These are phyloP conservation scores for Acanthisitta chloris DNA, from an alignment of 2,113 vertebrate genomes.

Conservation along the genomic window DNA sequence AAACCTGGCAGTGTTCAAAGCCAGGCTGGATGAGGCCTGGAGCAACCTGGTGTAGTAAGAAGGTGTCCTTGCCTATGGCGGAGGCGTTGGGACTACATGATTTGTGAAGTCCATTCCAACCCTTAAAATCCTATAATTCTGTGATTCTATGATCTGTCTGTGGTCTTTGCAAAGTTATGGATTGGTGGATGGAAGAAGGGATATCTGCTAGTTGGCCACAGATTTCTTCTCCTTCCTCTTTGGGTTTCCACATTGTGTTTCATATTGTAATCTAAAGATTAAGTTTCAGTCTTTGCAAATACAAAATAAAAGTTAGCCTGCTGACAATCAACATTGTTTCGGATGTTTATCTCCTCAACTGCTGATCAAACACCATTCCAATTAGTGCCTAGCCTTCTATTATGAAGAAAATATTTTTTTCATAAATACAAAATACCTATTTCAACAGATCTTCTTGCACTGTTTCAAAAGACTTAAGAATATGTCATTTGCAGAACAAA, in stretches of 20 bases:
- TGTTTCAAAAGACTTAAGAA: not conserved
- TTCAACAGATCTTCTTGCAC: not conserved
- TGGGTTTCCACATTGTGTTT: not conserved
- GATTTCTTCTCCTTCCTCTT: not conserved
- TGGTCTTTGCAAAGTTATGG: not conserved
- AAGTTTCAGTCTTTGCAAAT: not conserved
- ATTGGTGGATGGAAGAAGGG: not conserved
- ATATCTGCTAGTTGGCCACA: not conserved
- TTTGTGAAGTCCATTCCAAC: too few relatives aligned
- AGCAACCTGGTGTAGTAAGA: too few relatives aligned
- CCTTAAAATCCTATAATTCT: too few relatives aligned
- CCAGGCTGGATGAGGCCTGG: too few relatives aligned
- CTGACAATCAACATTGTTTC: not conserved
- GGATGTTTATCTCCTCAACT: not conserved
- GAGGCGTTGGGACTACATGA: too few relatives aligned
- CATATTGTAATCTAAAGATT: not conserved
- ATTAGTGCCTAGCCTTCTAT: not conserved
- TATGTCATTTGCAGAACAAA: not conserved
- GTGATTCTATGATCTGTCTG: not conserved
- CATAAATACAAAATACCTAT: not conserved
- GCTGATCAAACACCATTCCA: not conserved
- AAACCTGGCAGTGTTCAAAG: too few relatives aligned
- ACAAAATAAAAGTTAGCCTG: not conserved
- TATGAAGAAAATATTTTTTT: not conserved
- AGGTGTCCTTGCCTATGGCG: too few relatives aligned